Base-by-base conservation (phyloP, 2,113 vertebrate species). In the Sceloporus tristichus region DNA sequence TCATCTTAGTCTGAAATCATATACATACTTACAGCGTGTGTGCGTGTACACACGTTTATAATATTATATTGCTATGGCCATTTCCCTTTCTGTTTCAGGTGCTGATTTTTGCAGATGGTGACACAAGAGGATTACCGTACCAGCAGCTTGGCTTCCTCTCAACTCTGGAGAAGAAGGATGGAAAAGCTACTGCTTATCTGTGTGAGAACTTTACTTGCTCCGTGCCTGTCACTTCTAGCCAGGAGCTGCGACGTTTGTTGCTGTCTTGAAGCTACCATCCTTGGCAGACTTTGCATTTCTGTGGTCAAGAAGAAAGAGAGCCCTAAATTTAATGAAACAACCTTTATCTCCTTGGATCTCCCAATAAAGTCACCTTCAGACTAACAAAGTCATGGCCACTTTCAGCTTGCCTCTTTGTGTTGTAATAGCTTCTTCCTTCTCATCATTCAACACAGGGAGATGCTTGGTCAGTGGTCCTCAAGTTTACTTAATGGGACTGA, bases 201-300 rank as follows among this genome's bases (percentile, higher is more conserved):
- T 99, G 97, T 95, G 98, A 98, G 95, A 97, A 98, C 94, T 98
- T 98, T 27, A 70, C 96, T 75, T 99, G 98, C 83, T 97, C 98
- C 0, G 95, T 98, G 89, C 98, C 98, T 0, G 87, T 98, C 95
- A 98, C 98, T 0, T 98, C 98, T 9, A 95, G 97, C 25, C 95
- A 96, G 79, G 98, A 98, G 42, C 95, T 99, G 18, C 96, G 95
- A 16, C 96, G 94, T 77, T 94, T 97, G 48, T 97, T 99, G 79
- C 95, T 97, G 88, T 84, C 85, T 0, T 97, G 95, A 71, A 96
- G 59, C 79, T 53, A 62, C 25, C 59, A 29, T 38, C n/a, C 62
- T 19, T 2, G 4, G 1, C 59, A 13, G 40, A 62, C 59, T 11
- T 73, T 25, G 82, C 53, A 23, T 62, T 71, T 85, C 59, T 74